Percentiles rank a stretch among this genome's conserved stretches.
Conservation (phyloP, 2,888 invertebrate genomes). For the Aphidoletes aphidimyza region DNA sequence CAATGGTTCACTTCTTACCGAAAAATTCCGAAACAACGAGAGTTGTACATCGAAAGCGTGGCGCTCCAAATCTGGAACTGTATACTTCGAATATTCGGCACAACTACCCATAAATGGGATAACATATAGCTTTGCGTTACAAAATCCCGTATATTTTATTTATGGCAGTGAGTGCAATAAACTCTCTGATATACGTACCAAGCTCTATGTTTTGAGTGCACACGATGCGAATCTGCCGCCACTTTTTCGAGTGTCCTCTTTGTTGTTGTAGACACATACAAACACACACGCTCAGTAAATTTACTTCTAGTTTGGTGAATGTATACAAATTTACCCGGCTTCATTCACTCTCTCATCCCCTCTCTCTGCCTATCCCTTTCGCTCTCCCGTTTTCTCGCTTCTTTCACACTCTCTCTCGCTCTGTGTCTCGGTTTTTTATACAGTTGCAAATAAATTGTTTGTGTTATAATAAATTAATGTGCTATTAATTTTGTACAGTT, state of each 20-base stretch:
- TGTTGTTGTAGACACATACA: conserved; percentile 40
- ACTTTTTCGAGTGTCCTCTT: conserved; percentile 41
- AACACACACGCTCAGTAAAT: no score
- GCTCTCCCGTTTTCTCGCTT: neutral
- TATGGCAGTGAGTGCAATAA: conserved; percentile 49
- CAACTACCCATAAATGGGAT: conserved; percentile 28
- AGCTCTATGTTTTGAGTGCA: conserved; percentile 18
- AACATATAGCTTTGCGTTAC: conserved; percentile 48
- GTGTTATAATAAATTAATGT: conserved; percentile 51
- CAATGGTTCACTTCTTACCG: neutral
- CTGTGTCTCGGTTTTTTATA: neutral
- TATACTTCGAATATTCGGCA: conserved; percentile 23
- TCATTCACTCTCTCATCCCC: neutral
- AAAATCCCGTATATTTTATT: conserved; percentile 42
- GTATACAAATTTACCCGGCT: neutral
- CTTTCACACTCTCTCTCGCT: neutral
- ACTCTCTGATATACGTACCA: conserved; percentile 49
- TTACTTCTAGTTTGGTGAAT: neutral
- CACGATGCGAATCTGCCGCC: conserved; percentile 49
- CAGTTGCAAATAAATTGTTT: conserved; percentile 49
- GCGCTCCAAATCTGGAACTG: conserved; percentile 16
- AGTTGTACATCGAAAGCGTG: neutral
- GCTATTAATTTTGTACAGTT: conserved; percentile 46
- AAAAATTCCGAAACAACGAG: neutral
- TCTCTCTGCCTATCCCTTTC: neutral